These are phyloP conservation scores for Phodopus roborovskii DNA, from an alignment of 2,113 vertebrate genomes.

Conservation along the genomic window DNA sequence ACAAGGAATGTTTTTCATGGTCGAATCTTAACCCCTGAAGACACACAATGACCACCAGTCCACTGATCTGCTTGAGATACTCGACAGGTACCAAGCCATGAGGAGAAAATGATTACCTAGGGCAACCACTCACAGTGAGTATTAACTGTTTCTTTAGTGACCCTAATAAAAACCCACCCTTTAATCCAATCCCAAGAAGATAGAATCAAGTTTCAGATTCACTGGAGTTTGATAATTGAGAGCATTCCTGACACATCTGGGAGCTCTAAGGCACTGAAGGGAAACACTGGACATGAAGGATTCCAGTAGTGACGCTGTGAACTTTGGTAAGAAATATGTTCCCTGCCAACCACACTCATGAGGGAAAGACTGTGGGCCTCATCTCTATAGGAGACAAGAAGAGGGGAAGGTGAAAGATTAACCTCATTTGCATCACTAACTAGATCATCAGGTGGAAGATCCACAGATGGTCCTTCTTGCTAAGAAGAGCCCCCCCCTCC, in stretches of 20 bases:
- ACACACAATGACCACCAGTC: background rate
- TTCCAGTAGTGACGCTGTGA: slow-evolving; percentile 84
- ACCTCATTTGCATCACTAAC: background rate
- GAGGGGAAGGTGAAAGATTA: background rate
- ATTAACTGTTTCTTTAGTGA: slow-evolving; percentile 48
- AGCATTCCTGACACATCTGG: slow-evolving; percentile 83
- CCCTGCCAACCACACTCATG: slow-evolving; percentile 66
- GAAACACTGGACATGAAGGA: slow-evolving; percentile 83
- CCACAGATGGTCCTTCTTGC: fast-evolving
- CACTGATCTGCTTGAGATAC: slow-evolving; percentile 70
- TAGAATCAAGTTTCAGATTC: slow-evolving; percentile 83
- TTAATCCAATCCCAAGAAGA: slow-evolving; percentile 80
- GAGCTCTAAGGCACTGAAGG: slow-evolving; percentile 81
- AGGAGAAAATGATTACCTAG: slow-evolving; percentile 45
- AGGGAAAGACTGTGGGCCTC: slow-evolving; percentile 77
- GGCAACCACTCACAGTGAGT: slow-evolving; percentile 50
- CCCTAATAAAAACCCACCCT: slow-evolving; percentile 75
- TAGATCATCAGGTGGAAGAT: background rate
- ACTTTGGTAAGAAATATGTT: slow-evolving; percentile 87
- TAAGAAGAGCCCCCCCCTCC: background rate
- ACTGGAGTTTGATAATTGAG: slow-evolving; percentile 84
- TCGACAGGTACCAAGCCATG: slow-evolving; percentile 54
- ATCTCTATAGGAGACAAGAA: slow-evolving; percentile 63
- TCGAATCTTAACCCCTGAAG: slow-evolving; percentile 67
- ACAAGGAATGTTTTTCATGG: slow-evolving; percentile 68